These are phyloP conservation scores for Silurus meridionalis DNA, from an alignment of 2,113 vertebrate species.

Conservation along the genomic window DNA sequence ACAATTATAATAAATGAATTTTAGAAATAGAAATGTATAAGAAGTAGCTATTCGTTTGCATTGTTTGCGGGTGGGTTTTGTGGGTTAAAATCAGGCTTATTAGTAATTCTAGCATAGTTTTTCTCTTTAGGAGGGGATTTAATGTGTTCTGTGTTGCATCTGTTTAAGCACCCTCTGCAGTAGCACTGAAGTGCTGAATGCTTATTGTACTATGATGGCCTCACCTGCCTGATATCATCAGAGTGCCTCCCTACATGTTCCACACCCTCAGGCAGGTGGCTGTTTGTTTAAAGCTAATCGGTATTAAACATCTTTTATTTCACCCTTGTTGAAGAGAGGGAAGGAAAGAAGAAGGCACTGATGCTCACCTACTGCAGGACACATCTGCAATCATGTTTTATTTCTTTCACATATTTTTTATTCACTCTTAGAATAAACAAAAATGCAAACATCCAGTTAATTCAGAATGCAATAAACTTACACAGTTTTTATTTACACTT, in stretches of 20 bases:
- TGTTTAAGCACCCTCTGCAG: constrained; percentile 28
- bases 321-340: constrained; percentile 41
- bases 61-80: not conserved
- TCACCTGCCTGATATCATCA: constrained; percentile 47
- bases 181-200: constrained; percentile 20
- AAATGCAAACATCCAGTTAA: not conserved
- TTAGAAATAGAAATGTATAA: not conserved
- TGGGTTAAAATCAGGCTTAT: constrained; percentile 5
- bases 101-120: not conserved
- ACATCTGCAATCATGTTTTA: constrained; percentile 19
- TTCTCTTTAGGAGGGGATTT: not conserved
- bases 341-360: constrained; percentile 39
- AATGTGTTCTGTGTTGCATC: constrained; percentile 1
- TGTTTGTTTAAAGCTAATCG: constrained; percentile 52
- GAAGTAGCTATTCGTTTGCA: not conserved
- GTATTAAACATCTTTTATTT: constrained; percentile 51
- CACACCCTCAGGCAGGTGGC: constrained; percentile 37
- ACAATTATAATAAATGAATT: not conserved
- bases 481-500: not conserved
- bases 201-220: constrained; percentile 40
- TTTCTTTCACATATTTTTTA: not conserved
- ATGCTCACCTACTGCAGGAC: constrained; percentile 20
- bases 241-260: constrained; percentile 35
- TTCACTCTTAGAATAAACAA: not conserved
- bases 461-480: not conserved